phyloP scores from a whole-genome alignment of 2,888 invertebrate species.

The Ichneumon xanthorius region DNA sequence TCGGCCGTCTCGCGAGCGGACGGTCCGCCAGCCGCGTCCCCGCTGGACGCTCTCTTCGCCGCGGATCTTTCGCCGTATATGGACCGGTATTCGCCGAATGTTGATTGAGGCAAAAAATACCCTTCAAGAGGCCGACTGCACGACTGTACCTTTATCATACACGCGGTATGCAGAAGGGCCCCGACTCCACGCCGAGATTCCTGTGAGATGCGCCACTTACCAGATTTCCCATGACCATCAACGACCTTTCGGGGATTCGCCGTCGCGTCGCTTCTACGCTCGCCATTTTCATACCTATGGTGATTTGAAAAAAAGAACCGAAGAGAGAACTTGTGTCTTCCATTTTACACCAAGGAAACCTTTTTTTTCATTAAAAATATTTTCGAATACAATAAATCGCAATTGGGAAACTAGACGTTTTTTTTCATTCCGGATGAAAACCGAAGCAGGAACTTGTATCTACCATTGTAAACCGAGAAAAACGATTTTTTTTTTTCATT shows the following conservation, averaged over 20 bases:
- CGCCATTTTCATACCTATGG: not conserved
- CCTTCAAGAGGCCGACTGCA: slow-evolving; percentile 47
- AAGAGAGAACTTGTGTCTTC: not conserved
- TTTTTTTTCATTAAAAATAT: not conserved
- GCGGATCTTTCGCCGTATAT: slow-evolving; percentile 77
- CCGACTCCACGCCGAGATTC: slow-evolving; percentile 34
- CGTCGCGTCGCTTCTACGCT: not conserved
- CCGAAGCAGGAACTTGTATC: not conserved
- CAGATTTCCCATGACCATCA: slow-evolving; percentile 42
- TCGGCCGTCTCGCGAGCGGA: slow-evolving; percentile 18
- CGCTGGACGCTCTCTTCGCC: slow-evolving; percentile 4
- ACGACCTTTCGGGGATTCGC: not conserved
- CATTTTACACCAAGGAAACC: not conserved
- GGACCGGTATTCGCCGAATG: slow-evolving; percentile 78
- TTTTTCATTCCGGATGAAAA: not conserved
- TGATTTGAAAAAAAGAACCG: not conserved
- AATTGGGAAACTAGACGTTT: not conserved
- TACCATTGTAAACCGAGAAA: not conserved
- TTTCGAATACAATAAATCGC: not conserved
- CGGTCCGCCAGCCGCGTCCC: not conserved
- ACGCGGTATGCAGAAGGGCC: slow-evolving; percentile 16
- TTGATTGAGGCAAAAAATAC: slow-evolving; percentile 73
- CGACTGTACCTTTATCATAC: slow-evolving; percentile 24
- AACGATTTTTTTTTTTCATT: not conserved
- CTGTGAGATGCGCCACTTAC: slow-evolving; percentile 21